Base-by-base conservation (phyloP, 2,113 vertebrate genomes). In the Rhegmatorhina hoffmannsi region DNA sequence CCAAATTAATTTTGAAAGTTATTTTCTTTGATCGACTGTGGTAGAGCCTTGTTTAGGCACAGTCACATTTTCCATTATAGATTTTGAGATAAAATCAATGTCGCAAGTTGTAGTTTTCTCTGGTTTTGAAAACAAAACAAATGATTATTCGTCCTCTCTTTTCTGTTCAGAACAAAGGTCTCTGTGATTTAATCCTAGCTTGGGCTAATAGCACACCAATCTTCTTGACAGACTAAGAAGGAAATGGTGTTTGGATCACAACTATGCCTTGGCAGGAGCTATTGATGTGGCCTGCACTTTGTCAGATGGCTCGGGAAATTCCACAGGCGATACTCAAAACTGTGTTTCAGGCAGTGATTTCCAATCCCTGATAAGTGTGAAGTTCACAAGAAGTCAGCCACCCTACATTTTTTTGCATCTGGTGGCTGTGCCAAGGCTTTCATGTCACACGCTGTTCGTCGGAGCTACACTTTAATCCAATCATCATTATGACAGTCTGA, bases 251-350 rank as follows among this genome's bases (percentile, higher is more conserved):
- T 92, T 94, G 89, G 60, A 92, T 83, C 44, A 5, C 33, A 83
- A 68, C 79, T 88, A 23, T 53, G 64, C 47, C 74, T 95, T 96
- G 90, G 94, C 94, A 91, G 75, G 59, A 63, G 87, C 66, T 94
- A 62, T 72, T 75, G 92, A 87, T 60, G 81, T 44, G 79, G 43
- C 81, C 92, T 95, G 94, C 70, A 67, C 87, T 97, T 96, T 40
- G 84, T 95, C 92, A 93, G 91, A 79, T 76, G 94, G 63, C 80
- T 74, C 0, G 14, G 91, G 94, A 94, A 96, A 95, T 94, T 96
- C 94, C 86, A 74, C 47, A 80, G 87, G 50, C 1, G 0, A 85
- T 69, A 46, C 38, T 74, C 85, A 89, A 34, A 89, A 62, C 88
- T 64, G 36, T 38, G 55, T 43, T 44, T 92, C 78, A 87, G 87